phyloP scores from a whole-genome alignment of 1,140 invertebrate species.

The Calliphora vicina region DNA sequence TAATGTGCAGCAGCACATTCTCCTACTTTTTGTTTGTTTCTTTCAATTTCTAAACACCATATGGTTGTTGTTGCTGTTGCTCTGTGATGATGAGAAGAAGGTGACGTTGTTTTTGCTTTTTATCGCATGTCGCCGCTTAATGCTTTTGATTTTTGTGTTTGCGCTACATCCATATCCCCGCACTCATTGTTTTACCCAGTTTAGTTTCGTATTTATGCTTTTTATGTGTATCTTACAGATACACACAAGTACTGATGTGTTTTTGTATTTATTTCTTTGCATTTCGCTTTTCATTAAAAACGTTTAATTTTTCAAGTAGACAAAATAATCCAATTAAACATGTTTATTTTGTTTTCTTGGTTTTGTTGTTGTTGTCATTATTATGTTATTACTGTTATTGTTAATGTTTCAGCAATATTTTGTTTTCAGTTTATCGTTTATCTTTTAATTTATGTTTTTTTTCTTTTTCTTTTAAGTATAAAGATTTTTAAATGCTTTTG shows the following conservation, averaged over 20 bases:
- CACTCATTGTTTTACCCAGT: not conserved
- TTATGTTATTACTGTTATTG: not conserved
- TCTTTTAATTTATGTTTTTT: not conserved
- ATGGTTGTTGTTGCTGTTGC: not conserved
- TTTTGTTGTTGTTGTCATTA: not conserved
- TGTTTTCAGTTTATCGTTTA: not conserved
- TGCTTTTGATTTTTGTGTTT: not conserved
- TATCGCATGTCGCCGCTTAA: not conserved
- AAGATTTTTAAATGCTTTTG: too few relatives aligned
- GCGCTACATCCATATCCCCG: not conserved
- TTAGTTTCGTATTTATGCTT: too few relatives aligned
- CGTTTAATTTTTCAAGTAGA: not conserved
- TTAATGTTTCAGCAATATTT: not conserved
- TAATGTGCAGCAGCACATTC: not conserved
- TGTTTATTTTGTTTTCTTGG: not conserved
- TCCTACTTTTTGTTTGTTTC: not conserved
- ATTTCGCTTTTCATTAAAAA: not conserved
- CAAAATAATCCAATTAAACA: constrained; percentile 12
- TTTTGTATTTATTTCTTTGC: not conserved
- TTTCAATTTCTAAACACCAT: not conserved
- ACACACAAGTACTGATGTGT: not conserved
- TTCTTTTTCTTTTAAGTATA: not conserved
- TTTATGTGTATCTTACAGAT: not conserved
- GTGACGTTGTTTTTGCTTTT: not conserved
- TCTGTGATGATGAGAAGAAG: not conserved